Base-by-base conservation (phyloP, 2,888 invertebrate species). In the Drosophila paracracens region DNA sequence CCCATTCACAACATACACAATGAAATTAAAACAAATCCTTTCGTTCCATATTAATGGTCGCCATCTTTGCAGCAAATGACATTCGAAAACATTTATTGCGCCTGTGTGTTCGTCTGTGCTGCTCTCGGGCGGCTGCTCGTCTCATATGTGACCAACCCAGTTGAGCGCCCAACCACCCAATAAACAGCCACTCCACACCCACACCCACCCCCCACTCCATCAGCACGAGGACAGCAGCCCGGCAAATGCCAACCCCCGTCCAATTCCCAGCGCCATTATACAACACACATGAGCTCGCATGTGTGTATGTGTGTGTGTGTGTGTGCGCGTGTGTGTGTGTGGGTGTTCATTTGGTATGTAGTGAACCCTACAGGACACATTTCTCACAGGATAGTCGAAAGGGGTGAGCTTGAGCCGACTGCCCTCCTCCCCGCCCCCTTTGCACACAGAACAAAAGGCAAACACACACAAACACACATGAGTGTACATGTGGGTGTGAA, bases 41-140 rank as follows among this genome's bases (percentile, higher is more conserved):
- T 90, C 91, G 87, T 91, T 90, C 76, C 91, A 88, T 91, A 91
- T 88, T 88, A 88, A 88, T 90, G 91, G 88, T 86, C 88, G 88
- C 89, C 90, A 90, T 91, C 89, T 87, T 87, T 88, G 91, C 86
- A 76, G 87, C 89, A 87, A 87, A 87, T 87, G 91, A 91, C 87
- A 87, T 87, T 91, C 90, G 91, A 87, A 87, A 87, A 91, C 87
- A 87, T 86, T 87, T 87, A 87, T 87, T 87, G 87, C 88, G 81
- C 81, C 71, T 50, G 69, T 51, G 43, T 60, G 38, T 57, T 75
- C 70, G 70, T 58, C 62, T 62, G 79, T 79, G 74, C 73, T 70
- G 33, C 58, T 57, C 68, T 50, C 11, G 27, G 27, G 54, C 36
- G 35, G 36, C 54, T 54, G 56, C 64, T 58, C 64, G 76, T 58